A percentile compares a stretch with the other conserved stretches of the same genome.
These are phyloP conservation scores for Plotosus lineatus DNA, from an alignment of 2,113 vertebrate genomes.

Conservation along the genomic window DNA sequence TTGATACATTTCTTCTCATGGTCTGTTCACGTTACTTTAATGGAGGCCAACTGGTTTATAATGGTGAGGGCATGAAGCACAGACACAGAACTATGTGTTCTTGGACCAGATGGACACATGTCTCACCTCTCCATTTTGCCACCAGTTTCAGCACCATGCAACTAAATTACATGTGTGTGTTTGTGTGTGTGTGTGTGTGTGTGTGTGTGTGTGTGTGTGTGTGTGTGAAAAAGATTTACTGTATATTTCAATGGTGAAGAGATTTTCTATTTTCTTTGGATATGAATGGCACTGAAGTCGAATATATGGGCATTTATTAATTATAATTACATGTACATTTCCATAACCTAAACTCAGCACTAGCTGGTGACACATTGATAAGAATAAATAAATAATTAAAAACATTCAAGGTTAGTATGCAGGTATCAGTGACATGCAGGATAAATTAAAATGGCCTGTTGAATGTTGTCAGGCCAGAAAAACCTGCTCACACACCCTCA, in stretches of 20 bases:
- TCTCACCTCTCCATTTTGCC: conserved; percentile 12
- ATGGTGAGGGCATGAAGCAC: neutral
- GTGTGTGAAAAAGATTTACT: neutral
- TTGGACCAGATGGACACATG: neutral
- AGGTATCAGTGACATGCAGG: conserved; percentile 10
- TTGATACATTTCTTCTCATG: conserved; percentile 1
- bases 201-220: conserved; percentile 4
- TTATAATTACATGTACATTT: neutral
- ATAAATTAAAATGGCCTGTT: neutral
- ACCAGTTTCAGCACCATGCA: conserved; percentile 3
- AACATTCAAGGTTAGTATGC: neutral
- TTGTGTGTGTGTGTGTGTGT: neutral
- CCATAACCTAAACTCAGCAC: neutral
- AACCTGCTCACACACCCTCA: conserved; percentile 53
- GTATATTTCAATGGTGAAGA: neutral
- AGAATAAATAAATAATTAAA: neutral
- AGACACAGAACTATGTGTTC: neutral
- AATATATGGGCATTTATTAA: neutral
- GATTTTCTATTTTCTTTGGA: neutral
- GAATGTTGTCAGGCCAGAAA: conserved; percentile 38
- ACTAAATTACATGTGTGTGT: conserved; percentile 7
- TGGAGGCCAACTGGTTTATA: conserved; percentile 1
- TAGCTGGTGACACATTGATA: conserved; percentile 4
- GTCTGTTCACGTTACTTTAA: conserved; percentile 35
- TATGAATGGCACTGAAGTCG: neutral